Evolutionary conservation across 2,797 vertebrate genomes (phyloP).

Genomic region (Macroramphosus scolopax): DNA sequence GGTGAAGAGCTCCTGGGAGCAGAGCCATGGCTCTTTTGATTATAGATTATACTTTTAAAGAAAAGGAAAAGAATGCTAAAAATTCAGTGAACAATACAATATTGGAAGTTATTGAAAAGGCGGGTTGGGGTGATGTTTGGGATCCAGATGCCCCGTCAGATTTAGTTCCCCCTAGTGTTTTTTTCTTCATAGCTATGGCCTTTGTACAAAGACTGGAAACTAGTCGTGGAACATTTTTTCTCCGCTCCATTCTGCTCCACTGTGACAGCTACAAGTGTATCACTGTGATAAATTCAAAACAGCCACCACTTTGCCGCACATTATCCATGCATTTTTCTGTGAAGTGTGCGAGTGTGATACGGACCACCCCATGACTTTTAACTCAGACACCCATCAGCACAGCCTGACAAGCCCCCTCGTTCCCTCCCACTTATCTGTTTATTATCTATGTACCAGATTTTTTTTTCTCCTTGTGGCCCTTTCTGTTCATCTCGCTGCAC

Average conservation of each 20-base stretch:
- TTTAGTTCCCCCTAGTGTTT: too few relatives aligned
- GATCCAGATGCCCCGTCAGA: too few relatives aligned
- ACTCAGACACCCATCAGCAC: constrained; percentile 51
- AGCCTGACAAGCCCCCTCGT: constrained; percentile 33
- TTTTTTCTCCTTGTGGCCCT: constrained; percentile 11
- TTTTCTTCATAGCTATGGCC: too few relatives aligned
- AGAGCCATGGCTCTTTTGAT: too few relatives aligned
- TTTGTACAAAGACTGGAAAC: too few relatives aligned
- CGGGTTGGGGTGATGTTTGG: too few relatives aligned
- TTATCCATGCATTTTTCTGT: constrained; percentile 62
- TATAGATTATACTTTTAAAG: too few relatives aligned
- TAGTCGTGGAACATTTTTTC: background rate
- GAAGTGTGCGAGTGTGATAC: constrained; percentile 44
- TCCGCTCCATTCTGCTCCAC: constrained; percentile 14
- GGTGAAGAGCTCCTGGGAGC: too few relatives aligned
- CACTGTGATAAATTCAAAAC: constrained; percentile 47
- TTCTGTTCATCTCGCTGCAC: constrained; percentile 32
- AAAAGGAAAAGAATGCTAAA: too few relatives aligned
- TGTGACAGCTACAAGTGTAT: constrained; percentile 38
- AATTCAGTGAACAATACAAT: too few relatives aligned
- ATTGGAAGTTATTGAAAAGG: too few relatives aligned
- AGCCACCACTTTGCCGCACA: constrained; percentile 30
- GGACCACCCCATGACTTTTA: constrained; percentile 45
- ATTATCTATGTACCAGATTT: constrained; percentile 24
- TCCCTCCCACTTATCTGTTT: constrained; percentile 37